Percentiles rank a stretch among this genome's conserved stretches.
Conservation (phyloP, 1,140 invertebrate genomes). For the Drosophila erecta region DNA sequence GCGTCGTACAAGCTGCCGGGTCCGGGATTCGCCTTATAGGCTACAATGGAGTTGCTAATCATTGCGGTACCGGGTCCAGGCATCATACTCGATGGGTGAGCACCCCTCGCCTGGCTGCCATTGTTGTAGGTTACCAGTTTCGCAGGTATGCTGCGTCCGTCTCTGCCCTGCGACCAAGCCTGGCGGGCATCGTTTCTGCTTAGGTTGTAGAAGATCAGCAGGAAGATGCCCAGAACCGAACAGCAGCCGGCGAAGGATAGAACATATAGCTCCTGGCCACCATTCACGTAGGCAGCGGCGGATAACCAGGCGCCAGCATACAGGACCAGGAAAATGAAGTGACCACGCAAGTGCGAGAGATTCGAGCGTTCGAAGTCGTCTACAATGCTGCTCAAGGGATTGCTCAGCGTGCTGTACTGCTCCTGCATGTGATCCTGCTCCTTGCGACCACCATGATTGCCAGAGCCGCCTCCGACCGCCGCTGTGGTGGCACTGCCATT, state of each 20-base stretch:
- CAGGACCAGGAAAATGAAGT: slow-evolving; percentile 91
- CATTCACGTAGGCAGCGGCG: slow-evolving; percentile 87
- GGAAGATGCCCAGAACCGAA: slow-evolving; percentile 91
- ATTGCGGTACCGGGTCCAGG: slow-evolving; percentile 46
- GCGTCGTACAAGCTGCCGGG: slow-evolving; percentile 74
- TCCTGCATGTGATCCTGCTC: slow-evolving; percentile 64
- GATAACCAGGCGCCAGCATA: slow-evolving; percentile 91
- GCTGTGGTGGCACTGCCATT: slow-evolving; percentile 79
- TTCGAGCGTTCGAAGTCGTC: slow-evolving; percentile 93
- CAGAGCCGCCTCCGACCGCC: slow-evolving; percentile 1
- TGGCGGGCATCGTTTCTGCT: slow-evolving; percentile 92
- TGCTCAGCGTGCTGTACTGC: slow-evolving; percentile 85
- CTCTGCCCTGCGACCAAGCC: slow-evolving; percentile 88
- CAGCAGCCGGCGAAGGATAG: slow-evolving; percentile 90
- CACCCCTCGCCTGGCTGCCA: slow-evolving; percentile 17
- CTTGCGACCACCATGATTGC: slow-evolving; percentile 18
- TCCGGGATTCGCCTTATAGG: slow-evolving; percentile 65
- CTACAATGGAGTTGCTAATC: slow-evolving; percentile 72
- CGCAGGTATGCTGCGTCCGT: slow-evolving; percentile 86
- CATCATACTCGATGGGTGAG: neutral
- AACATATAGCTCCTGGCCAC: slow-evolving; percentile 86
- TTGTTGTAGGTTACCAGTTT: slow-evolving; percentile 65
- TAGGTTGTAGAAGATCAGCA: slow-evolving; percentile 94
- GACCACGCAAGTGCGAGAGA: slow-evolving; percentile 91
- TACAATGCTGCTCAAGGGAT: slow-evolving; percentile 89